Evolutionary conservation across 2,113 vertebrate species (phyloP).

Genomic region (Vanacampus margaritifer): DNA sequence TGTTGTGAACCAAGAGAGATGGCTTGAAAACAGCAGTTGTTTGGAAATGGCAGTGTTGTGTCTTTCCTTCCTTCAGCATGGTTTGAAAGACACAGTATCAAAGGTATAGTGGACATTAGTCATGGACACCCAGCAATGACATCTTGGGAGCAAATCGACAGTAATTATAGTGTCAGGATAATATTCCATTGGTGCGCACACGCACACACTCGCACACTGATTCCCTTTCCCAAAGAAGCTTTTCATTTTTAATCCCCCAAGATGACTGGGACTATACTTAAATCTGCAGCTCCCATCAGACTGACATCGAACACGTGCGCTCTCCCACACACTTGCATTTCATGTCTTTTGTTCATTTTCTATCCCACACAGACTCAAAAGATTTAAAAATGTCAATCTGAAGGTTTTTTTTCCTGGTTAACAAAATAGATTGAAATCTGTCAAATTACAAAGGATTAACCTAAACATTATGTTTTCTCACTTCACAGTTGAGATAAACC

Average conservation of each 20-base stretch:
- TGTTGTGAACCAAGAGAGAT: background rate
- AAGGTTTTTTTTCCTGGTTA: background rate
- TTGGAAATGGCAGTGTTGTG: background rate
- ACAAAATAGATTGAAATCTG: background rate
- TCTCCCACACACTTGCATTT: conserved; percentile 9
- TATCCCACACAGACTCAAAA: conserved; percentile 16
- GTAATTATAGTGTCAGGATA: conserved; percentile 12
- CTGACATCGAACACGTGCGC: background rate
- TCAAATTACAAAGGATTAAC: background rate
- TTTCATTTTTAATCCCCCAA: conserved; percentile 32
- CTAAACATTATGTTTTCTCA: background rate
- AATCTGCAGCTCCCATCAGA: conserved; percentile 28
- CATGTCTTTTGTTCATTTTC: conserved; percentile 26
- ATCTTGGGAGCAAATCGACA: conserved; percentile 17
- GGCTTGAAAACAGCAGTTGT: background rate
- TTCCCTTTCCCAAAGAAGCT: conserved; percentile 18
- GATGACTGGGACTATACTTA: conserved; percentile 6
- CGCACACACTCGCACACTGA: conserved; percentile 15
- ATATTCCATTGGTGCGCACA: conserved; percentile 1
- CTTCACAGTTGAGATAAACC: background rate
- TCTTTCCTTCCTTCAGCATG: background rate
- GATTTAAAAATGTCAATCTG: background rate
- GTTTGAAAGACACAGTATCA: background rate
- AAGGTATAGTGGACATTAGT: background rate
- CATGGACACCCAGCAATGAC: conserved; percentile 1